These are phyloP conservation scores for Melanchra persicariae DNA, from an alignment of 2,888 invertebrate species.

Conservation along the genomic window DNA sequence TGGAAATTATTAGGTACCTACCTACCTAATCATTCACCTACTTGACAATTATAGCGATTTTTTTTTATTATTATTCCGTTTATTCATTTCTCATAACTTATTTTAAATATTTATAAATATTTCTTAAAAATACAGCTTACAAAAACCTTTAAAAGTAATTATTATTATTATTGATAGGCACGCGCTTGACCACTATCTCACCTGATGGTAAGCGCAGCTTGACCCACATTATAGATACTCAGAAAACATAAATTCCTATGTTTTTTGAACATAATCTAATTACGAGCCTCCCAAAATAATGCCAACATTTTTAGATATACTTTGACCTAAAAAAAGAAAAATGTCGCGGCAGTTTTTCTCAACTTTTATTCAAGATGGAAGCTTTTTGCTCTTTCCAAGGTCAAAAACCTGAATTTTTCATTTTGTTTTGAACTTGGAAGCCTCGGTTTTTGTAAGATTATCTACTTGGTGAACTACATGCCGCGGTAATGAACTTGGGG, in stretches of 20 bases:
- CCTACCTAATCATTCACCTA: too few relatives aligned
- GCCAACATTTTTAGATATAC: background rate
- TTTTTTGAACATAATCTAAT: background rate
- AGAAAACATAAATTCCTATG: background rate
- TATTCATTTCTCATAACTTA: too few relatives aligned
- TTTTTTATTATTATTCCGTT: too few relatives aligned
- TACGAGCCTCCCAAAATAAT: background rate
- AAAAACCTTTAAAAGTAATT: too few relatives aligned
- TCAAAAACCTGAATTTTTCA: slow-evolving; percentile 41
- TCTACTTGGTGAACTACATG: slow-evolving; percentile 5
- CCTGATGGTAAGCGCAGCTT: too few relatives aligned
- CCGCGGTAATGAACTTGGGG: background rate
- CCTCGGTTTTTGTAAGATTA: slow-evolving; percentile 26
- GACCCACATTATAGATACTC: background rate
- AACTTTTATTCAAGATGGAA: slow-evolving; percentile 27
- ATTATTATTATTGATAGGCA: too few relatives aligned
- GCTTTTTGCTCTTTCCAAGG: slow-evolving; percentile 20
- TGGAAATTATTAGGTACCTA: too few relatives aligned
- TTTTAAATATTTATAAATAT: too few relatives aligned
- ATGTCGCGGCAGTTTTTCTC: slow-evolving; percentile 6
- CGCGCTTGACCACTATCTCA: too few relatives aligned
- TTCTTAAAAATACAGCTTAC: too few relatives aligned
- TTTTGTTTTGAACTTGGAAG: slow-evolving; percentile 36
- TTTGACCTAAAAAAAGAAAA: slow-evolving; percentile 7
- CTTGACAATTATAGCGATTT: too few relatives aligned